Evolutionary conservation across 2,888 invertebrate species (phyloP).

Genomic region (Halocaridina rubra): DNA sequence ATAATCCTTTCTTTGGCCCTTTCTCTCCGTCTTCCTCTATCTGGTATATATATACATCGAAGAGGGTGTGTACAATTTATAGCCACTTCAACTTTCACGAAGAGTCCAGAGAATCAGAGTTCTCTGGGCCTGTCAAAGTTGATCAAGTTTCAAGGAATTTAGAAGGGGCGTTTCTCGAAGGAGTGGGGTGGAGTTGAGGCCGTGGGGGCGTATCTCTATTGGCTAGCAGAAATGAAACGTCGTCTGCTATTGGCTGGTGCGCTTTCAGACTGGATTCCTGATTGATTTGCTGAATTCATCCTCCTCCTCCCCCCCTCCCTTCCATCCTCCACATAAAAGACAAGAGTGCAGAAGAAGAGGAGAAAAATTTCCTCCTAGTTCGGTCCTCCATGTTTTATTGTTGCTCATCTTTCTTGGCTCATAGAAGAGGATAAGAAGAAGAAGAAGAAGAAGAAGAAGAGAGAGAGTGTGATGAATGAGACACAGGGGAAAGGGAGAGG

Average conservation of each 20-base stretch:
- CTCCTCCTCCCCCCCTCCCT: background rate
- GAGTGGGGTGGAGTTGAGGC: conserved; percentile 31
- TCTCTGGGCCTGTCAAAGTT: conserved; percentile 48
- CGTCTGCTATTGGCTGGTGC: conserved; percentile 34
- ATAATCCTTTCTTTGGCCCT: too few species aligned
- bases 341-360: background rate
- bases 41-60: too few species aligned
- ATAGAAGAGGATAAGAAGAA: background rate
- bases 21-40: too few species aligned
- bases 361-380: background rate
- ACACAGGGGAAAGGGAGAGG: background rate
- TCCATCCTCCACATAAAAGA: background rate
- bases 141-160: conserved; percentile 55
- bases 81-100: conserved; percentile 38
- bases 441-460: background rate
- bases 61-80: conserved; percentile 30
- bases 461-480: conserved; percentile 15
- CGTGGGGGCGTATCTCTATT: conserved; percentile 30
- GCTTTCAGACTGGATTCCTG: conserved; percentile 49
- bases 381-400: background rate
- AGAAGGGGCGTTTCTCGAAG: conserved; percentile 32
- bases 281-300: conserved; percentile 54
- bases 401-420: background rate
- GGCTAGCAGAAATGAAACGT: conserved; percentile 34
- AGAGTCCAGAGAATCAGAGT: conserved; percentile 53